Conservation (phyloP, 2,113 vertebrate genomes). For the Callipepla californica region DNA sequence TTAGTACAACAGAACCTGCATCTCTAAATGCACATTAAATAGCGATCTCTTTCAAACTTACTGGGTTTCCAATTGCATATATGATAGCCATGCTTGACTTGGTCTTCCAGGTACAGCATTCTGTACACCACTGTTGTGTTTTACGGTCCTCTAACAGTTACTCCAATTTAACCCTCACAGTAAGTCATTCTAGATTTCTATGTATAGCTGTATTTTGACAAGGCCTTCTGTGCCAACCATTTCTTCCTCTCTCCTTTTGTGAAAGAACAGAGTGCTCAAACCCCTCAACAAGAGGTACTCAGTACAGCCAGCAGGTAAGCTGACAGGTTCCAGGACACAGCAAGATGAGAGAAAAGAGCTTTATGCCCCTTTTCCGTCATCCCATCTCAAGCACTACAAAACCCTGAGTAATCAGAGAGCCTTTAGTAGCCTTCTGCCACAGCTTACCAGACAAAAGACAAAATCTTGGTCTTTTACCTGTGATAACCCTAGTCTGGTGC, state of each 20-base stretch:
- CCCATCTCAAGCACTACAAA: not conserved
- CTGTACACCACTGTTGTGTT: fast-evolving
- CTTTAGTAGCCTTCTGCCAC: not conserved
- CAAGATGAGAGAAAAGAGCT: not conserved
- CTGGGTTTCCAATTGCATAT: fast-evolving
- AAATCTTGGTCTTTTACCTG: not conserved
- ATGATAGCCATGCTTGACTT: not conserved
- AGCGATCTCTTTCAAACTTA: not conserved
- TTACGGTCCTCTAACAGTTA: not conserved
- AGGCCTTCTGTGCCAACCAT: not conserved
- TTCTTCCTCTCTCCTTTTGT: not conserved
- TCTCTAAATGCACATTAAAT: not conserved
- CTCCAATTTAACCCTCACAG: not conserved
- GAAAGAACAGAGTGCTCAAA: not conserved
- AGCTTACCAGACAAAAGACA: too few species aligned
- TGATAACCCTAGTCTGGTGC: not conserved
- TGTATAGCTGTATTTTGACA: not conserved
- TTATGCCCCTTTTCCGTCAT: not conserved
- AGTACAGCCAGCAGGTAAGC: too few species aligned
- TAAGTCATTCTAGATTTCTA: not conserved
- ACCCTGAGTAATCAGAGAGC: not conserved
- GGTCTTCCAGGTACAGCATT: not conserved
- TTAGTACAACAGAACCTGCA: not conserved
- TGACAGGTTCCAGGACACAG: not conserved
- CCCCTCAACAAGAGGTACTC: not conserved